These are phyloP conservation scores for Catostomus latipinnis DNA, from an alignment of 2,797 vertebrate genomes.

Conservation along the genomic window DNA sequence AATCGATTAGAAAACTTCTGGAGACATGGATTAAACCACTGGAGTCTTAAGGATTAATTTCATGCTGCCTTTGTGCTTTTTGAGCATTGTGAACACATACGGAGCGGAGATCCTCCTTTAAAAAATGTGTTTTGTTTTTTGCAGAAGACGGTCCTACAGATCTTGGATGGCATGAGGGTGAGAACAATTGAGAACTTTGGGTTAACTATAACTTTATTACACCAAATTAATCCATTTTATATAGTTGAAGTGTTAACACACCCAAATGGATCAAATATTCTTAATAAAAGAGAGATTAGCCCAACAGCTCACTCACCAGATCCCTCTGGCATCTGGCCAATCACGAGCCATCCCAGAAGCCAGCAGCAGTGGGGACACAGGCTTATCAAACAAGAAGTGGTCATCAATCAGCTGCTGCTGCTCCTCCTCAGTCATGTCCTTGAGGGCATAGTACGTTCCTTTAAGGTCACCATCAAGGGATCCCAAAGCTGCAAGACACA, in stretches of 20 bases:
- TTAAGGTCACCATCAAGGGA: slow-evolving; percentile 86
- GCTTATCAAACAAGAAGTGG: slow-evolving; percentile 90
- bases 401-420: slow-evolving; percentile 91
- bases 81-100: too few species aligned
- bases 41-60: too few species aligned
- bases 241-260: not conserved
- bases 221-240: not conserved
- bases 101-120: too few species aligned
- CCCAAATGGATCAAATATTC: not conserved
- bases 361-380: slow-evolving; percentile 86
- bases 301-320: slow-evolving; percentile 78
- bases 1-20: too few species aligned
- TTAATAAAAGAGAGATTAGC: not conserved
- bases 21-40: too few species aligned
- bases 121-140: too few species aligned
- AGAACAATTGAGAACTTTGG: too few species aligned
- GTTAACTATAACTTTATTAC: not conserved
- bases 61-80: too few species aligned
- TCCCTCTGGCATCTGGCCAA: slow-evolving; percentile 88
- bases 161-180: too few species aligned
- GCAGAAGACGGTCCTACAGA: too few species aligned
- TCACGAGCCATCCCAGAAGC: slow-evolving; percentile 88
- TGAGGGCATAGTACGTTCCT: slow-evolving; percentile 86
- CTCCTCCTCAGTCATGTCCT: slow-evolving; percentile 88
- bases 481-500: slow-evolving; percentile 74